These are phyloP conservation scores for Cochlearius cochlearius DNA, from an alignment of 2,113 vertebrate species.

Conservation along the genomic window DNA sequence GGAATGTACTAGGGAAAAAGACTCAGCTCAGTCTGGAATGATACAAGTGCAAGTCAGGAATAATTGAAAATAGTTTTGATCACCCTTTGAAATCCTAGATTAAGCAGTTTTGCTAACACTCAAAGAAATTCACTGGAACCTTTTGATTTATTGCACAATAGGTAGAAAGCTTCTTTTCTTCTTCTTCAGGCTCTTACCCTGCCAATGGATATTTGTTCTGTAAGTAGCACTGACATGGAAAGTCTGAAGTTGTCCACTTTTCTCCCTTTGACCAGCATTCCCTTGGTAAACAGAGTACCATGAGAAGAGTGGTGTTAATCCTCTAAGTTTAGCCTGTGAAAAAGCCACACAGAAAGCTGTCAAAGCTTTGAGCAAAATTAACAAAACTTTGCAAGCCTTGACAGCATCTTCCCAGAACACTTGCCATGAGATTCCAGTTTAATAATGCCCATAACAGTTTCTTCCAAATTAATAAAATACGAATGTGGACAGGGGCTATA, in stretches of 20 bases:
- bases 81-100: constrained; percentile 49
- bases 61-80: constrained; percentile 63
- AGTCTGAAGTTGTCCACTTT: constrained; percentile 53
- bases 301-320: neutral
- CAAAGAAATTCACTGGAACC: constrained; percentile 49
- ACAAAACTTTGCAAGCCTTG: neutral
- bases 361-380: constrained; percentile 12
- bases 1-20: neutral
- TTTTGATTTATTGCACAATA: constrained; percentile 64
- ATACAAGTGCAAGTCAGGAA: constrained; percentile 57
- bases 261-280: constrained; percentile 36
- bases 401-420: neutral
- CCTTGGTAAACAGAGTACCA: constrained; percentile 1
- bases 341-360: neutral
- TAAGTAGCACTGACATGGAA: constrained; percentile 47
- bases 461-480: neutral
- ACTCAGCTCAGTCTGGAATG: constrained; percentile 24
- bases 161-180: constrained; percentile 58
- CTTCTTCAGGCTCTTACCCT: constrained; percentile 19
- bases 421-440: neutral
- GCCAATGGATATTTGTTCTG: constrained; percentile 56
- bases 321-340: neutral
- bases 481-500: neutral
- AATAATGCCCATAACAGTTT: neutral
- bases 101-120: constrained; percentile 54